Percentiles rank a stretch among this genome's conserved stretches.
Conservation (phyloP, 2,113 vertebrate genomes). For the Picathartes gymnocephalus region DNA sequence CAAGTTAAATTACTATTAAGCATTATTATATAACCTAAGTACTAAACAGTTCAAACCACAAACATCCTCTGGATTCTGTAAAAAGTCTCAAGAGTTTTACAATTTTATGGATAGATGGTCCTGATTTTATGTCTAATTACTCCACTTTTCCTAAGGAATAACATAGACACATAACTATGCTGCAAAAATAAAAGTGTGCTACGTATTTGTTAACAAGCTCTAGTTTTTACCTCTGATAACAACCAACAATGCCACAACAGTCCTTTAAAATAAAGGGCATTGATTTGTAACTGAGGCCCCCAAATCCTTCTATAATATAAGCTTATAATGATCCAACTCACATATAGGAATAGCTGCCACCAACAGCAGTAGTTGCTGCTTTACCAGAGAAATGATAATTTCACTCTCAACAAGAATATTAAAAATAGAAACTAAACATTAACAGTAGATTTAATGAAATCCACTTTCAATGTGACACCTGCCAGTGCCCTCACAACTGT, state of each 20-base stretch:
- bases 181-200: not conserved
- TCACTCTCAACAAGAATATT: not conserved
- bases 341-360: not conserved
- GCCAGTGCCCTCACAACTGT: not conserved
- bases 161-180: not conserved
- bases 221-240: not conserved
- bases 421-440: not conserved
- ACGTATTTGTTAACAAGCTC: not conserved
- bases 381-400: not conserved
- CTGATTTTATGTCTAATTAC: not conserved
- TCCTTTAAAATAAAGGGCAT: not conserved
- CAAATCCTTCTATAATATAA: not conserved
- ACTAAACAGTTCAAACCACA: not conserved
- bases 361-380: not conserved
- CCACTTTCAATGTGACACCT: not conserved
- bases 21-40: not conserved
- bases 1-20: not conserved
- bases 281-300: not conserved
- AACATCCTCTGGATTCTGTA: not conserved
- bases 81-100: not conserved
- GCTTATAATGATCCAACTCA: not conserved
- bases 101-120: not conserved
- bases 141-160: not conserved
- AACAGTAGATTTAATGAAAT: not conserved
- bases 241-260: accelerated